Evolutionary conservation across 2,113 vertebrate species (phyloP).

Genomic region (Apteryx owenii): DNA sequence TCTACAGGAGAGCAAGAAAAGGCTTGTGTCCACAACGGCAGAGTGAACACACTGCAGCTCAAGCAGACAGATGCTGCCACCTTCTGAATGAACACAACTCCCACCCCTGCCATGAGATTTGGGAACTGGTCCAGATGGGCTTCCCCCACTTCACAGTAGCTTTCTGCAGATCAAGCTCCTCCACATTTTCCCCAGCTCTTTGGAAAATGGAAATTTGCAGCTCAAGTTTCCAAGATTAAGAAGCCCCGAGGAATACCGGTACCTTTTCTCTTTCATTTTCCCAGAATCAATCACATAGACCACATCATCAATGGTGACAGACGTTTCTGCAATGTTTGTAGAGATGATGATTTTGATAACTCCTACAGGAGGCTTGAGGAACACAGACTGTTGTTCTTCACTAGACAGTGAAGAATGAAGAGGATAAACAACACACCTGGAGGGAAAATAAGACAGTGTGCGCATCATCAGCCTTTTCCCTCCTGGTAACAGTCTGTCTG

Average conservation of each 20-base stretch:
- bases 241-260: not conserved
- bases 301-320: constrained; percentile 96
- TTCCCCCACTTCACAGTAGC: not conserved
- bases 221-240: not conserved
- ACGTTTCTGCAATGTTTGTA: constrained; percentile 98
- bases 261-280: constrained; percentile 99
- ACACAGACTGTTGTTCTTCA: constrained; percentile 96
- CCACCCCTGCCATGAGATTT: not conserved
- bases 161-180: not conserved
- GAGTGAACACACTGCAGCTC: not conserved
- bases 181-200: not conserved
- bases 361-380: constrained; percentile 86
- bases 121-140: not conserved
- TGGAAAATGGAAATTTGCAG: not conserved
- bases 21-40: not conserved
- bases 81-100: not conserved
- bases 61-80: not conserved
- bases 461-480: not conserved
- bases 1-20: constrained; percentile 68
- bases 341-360: constrained; percentile 97
- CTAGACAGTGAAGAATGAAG: constrained; percentile 94
- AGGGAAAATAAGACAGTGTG: constrained; percentile 8
- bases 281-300: constrained; percentile 96
- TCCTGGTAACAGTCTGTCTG: not conserved
- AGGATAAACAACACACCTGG: constrained; percentile 91